Conservation (phyloP, 2,888 invertebrate species). For the Cacoxenus indagator region DNA sequence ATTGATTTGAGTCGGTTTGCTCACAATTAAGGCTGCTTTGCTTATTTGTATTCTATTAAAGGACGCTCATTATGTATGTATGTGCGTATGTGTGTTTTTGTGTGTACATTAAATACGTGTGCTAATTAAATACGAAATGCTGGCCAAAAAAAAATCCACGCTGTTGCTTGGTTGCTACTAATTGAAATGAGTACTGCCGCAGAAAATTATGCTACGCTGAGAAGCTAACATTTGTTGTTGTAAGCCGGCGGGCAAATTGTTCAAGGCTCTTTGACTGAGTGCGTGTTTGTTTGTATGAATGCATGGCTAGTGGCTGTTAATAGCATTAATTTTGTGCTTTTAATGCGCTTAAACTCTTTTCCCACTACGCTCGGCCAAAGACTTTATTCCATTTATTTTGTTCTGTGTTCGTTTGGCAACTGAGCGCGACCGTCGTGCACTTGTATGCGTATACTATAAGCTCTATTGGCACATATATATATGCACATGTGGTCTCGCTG, state of each 20-base stretch:
- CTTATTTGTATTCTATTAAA: conserved; percentile 10
- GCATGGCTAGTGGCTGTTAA: conserved; percentile 8
- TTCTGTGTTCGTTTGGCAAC: not conserved
- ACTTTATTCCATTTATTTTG: conserved; percentile 49
- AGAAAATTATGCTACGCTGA: no score
- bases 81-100: not conserved
- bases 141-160: not conserved
- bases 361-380: conserved; percentile 39
- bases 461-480: conserved; percentile 26
- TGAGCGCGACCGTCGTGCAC: no score
- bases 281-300: no score
- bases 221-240: no score
- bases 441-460: conserved; percentile 8
- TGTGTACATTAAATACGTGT: not conserved
- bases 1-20: not conserved
- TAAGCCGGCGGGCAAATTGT: no score
- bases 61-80: not conserved
- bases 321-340: conserved; percentile 35
- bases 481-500: conserved; percentile 23
- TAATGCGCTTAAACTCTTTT: not conserved
- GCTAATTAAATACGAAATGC: not conserved
- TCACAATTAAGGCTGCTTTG: conserved; percentile 11
- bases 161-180: no score
- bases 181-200: no score
- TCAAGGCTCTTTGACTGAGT: no score